Evolutionary conservation across 2,797 vertebrate species (phyloP).

Genomic region (Micromesistius poutassou): DNA sequence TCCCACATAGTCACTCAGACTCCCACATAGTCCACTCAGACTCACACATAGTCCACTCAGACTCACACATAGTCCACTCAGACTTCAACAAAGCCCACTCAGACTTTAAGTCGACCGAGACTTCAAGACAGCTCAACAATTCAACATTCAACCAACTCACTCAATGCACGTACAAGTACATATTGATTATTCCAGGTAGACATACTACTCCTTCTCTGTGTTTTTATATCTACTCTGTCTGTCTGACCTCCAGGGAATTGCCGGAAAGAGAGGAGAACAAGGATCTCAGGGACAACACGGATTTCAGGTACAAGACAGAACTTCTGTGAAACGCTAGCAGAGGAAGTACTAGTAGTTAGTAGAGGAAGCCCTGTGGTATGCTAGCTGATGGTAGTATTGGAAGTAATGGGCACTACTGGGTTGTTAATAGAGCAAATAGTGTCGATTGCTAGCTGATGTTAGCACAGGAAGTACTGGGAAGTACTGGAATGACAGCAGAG

Average conservation of each 20-base stretch:
- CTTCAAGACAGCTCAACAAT: neutral
- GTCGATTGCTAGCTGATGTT: neutral
- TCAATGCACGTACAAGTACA: neutral
- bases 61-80: neutral
- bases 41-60: neutral
- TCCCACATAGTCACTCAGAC: no score
- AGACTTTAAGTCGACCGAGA: neutral
- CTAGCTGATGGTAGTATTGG: no score
- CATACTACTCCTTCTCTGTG: neutral
- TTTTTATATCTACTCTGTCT: neutral
- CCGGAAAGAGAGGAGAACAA: slow-evolving; percentile 94
- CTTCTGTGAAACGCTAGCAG: neutral
- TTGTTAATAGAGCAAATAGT: neutral
- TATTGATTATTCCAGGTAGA: no score
- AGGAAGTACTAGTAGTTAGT: neutral
- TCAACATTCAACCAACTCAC: neutral
- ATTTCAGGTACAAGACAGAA: slow-evolving; percentile 80
- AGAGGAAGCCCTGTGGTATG: neutral
- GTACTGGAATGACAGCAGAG: no score
- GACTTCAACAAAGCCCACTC: neutral
- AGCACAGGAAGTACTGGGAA: no score
- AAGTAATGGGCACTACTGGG: no score
- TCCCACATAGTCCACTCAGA: no score
- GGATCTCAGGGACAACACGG: slow-evolving; percentile 89
- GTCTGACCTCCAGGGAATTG: slow-evolving; percentile 74